Percentiles rank a stretch among this genome's conserved stretches.
These are phyloP conservation scores for Apostichopus californicus DNA, from an alignment of 35 echinoderm and acorn worm species.

Conservation along the genomic window DNA sequence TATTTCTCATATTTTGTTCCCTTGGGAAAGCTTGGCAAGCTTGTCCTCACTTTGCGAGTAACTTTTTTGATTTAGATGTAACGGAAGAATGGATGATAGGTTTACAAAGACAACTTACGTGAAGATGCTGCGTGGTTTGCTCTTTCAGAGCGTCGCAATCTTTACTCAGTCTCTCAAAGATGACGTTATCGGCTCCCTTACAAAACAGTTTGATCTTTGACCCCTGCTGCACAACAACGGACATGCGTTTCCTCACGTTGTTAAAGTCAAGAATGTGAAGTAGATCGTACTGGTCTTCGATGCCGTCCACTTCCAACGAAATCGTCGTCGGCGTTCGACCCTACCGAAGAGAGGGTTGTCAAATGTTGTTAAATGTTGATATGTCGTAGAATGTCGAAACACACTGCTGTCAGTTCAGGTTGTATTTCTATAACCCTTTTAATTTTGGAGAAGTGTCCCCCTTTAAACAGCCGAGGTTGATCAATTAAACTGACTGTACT, in stretches of 20 bases:
- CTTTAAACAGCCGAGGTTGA: too few species aligned
- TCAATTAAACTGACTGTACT: too few species aligned
- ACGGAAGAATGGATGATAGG: too few species aligned
- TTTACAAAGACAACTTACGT: conserved; percentile 64
- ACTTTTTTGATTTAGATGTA: too few species aligned
- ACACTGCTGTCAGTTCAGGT: too few species aligned
- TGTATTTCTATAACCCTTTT: too few species aligned
- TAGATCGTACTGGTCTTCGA: conserved; percentile 87
- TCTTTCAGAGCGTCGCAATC: conserved; percentile 67
- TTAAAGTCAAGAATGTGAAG: conserved; percentile 98
- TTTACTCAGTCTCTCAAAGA: conserved; percentile 73
- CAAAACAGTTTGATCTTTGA: conserved; percentile 88
- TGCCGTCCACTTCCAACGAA: conserved; percentile 70
- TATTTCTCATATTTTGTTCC: too few species aligned
- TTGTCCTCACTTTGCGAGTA: too few species aligned
- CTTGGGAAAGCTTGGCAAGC: too few species aligned
- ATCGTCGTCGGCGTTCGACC: conserved; percentile 93
- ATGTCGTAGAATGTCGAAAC: too few species aligned
- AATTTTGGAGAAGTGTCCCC: too few species aligned
- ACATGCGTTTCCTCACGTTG: conserved; percentile 98
- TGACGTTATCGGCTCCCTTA: conserved; percentile 94
- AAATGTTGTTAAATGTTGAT: too few species aligned
- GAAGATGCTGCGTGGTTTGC: conserved; percentile 83
- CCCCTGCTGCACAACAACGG: conserved; percentile 83
- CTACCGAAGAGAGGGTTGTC: not conserved